phyloP scores from a whole-genome alignment of 2,888 invertebrate genomes.

The Argynnis bischoffii region DNA sequence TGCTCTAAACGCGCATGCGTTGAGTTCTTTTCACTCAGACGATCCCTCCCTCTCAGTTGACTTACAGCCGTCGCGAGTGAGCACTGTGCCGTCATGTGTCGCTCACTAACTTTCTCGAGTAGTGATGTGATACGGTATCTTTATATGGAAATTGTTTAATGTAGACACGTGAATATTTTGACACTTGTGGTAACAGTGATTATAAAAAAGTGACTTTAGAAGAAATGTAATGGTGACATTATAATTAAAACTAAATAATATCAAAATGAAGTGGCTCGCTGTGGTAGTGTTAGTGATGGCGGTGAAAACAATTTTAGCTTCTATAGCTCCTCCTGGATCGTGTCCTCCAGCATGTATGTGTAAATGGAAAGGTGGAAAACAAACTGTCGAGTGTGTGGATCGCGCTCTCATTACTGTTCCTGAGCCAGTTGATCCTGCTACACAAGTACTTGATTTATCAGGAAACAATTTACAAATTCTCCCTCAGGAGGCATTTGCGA shows the following conservation, averaged over 20 bases:
- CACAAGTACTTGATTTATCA: conserved; percentile 95
- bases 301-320: conserved; percentile 68
- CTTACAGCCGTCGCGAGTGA: conserved; percentile 69
- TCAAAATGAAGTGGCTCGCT: conserved; percentile 77
- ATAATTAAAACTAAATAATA: conserved; percentile 47
- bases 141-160: conserved; percentile 55
- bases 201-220: conserved; percentile 43
- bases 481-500: conserved; percentile 90
- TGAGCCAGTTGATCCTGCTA: conserved; percentile 92
- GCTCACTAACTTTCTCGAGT: conserved; percentile 78
- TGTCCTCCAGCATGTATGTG: conserved; percentile 92
- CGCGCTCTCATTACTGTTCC: conserved; percentile 92
- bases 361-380: conserved; percentile 97
- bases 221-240: conserved; percentile 59
- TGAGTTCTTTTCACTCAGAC: conserved; percentile 66
- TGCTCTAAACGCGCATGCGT: conserved; percentile 76
- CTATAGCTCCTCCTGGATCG: conserved; percentile 80
- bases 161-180: conserved; percentile 46
- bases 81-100: conserved; percentile 85
- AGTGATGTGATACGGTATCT: conserved; percentile 80
- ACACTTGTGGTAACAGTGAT: conserved; percentile 48
- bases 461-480: conserved; percentile 93
- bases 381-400: conserved; percentile 94
- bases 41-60: conserved; percentile 78
- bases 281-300: conserved; percentile 74